Conservation (phyloP, 1,140 invertebrate genomes). For the Neodiprion lecontei region DNA sequence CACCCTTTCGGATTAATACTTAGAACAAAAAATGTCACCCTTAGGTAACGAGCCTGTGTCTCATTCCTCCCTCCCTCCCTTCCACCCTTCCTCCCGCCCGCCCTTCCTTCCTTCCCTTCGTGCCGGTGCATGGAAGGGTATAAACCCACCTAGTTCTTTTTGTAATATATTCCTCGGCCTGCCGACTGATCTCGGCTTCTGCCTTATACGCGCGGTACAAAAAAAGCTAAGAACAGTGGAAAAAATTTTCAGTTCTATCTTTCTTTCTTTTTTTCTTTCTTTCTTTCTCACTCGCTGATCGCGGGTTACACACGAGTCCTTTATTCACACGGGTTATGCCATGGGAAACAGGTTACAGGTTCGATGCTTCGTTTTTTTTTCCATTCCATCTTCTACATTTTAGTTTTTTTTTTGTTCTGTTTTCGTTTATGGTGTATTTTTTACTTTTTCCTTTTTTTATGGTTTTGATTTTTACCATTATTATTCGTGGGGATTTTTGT, state of each 20-base stretch:
- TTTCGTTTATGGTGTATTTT: background rate
- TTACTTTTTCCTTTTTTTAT: background rate
- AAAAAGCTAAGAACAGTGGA: background rate
- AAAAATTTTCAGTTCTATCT: background rate
- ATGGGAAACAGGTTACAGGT: slow-evolving; percentile 7
- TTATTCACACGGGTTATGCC: background rate
- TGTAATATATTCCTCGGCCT: background rate
- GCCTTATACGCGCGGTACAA: background rate
- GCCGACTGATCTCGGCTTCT: background rate
- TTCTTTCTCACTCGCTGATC: too few relatives aligned
- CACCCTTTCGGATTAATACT: slow-evolving; percentile 7
- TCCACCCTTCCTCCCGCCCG: background rate
- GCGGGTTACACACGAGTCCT: background rate
- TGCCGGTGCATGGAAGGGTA: too few relatives aligned
- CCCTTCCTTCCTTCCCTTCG: too few relatives aligned
- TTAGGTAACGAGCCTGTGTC: slow-evolving; percentile 3
- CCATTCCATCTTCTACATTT: too few relatives aligned
- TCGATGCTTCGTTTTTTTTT: background rate
- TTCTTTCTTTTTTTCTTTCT: background rate
- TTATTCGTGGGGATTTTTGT: background rate
- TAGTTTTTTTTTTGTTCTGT: too few relatives aligned
- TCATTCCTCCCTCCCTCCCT: background rate
- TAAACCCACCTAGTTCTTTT: too few relatives aligned
- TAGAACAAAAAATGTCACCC: slow-evolving; percentile 7
- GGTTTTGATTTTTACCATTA: too few relatives aligned